Conservation (phyloP, 2,113 vertebrate species). For the Acanthisitta chloris region DNA sequence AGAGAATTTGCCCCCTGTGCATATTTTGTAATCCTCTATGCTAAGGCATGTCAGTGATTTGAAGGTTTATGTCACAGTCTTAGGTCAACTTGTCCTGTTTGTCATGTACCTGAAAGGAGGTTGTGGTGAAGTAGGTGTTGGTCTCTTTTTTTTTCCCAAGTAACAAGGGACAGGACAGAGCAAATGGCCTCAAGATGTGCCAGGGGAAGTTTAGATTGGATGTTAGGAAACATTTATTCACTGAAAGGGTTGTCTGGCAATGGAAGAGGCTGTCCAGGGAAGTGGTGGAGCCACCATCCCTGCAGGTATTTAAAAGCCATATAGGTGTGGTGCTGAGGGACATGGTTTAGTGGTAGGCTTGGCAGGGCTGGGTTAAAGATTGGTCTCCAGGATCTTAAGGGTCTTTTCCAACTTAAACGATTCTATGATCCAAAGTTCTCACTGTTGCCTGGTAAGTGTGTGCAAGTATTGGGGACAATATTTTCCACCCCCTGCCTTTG, state of each 20-base stretch:
- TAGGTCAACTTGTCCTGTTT: background rate
- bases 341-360: background rate
- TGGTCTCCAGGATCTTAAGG: background rate
- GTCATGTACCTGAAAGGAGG: background rate
- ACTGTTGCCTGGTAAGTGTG: background rate
- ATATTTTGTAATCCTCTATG: background rate
- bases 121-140: too few relatives aligned
- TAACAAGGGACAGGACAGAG: background rate
- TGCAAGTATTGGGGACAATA: fast-evolving
- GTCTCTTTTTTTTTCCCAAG: background rate
- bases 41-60: background rate
- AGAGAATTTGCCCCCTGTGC: fast-evolving
- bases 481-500: background rate
- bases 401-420: background rate
- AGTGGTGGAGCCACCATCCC: background rate
- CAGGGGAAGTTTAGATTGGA: background rate
- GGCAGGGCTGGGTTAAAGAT: background rate
- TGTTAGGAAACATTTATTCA: background rate
- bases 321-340: background rate
- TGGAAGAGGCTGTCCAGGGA: background rate
- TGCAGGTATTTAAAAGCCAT: background rate
- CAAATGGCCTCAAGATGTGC: background rate
- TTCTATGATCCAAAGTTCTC: background rate
- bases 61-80: background rate
- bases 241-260: background rate